These are phyloP conservation scores for Prorops nasuta DNA, from an alignment of 1,140 invertebrate species.

Conservation along the genomic window DNA sequence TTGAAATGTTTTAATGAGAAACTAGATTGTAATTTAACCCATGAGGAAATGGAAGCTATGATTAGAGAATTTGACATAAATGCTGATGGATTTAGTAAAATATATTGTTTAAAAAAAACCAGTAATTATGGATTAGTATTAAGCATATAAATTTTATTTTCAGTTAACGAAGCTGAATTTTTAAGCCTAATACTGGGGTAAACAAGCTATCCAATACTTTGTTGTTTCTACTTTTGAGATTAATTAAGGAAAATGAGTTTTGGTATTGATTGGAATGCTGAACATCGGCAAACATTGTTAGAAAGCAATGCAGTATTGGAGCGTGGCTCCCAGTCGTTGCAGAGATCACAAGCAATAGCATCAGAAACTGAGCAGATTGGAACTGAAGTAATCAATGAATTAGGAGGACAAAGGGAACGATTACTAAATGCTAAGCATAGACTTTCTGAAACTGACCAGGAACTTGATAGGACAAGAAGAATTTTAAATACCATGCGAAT, in stretches of 20 bases:
- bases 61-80: constrained; percentile 32
- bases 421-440: constrained; percentile 62
- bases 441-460: constrained; percentile 64
- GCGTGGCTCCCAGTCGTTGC: constrained; percentile 65
- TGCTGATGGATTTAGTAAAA: constrained; percentile 24
- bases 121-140: too few species aligned
- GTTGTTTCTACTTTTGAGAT: too few species aligned
- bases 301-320: constrained; percentile 63
- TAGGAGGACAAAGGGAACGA: constrained; percentile 65
- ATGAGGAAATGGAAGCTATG: constrained; percentile 30
- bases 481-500: constrained; percentile 64
- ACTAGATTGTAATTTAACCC: constrained; percentile 14
- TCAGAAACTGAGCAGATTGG: constrained; percentile 78
- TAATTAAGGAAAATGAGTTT: constrained; percentile 41
- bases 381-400: constrained; percentile 70
- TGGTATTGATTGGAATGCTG: constrained; percentile 53
- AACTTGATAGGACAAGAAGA: constrained; percentile 60
- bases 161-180: constrained; percentile 27
- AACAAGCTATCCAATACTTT: too few species aligned
- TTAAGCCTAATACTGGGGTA: too few species aligned
- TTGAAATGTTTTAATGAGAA: constrained; percentile 18
- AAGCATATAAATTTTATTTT: too few species aligned
- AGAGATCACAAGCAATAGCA: constrained; percentile 70
- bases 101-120: not conserved
- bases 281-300: constrained; percentile 58